Conservation (phyloP, 1,140 invertebrate species). For the Batillaria attramentaria region DNA sequence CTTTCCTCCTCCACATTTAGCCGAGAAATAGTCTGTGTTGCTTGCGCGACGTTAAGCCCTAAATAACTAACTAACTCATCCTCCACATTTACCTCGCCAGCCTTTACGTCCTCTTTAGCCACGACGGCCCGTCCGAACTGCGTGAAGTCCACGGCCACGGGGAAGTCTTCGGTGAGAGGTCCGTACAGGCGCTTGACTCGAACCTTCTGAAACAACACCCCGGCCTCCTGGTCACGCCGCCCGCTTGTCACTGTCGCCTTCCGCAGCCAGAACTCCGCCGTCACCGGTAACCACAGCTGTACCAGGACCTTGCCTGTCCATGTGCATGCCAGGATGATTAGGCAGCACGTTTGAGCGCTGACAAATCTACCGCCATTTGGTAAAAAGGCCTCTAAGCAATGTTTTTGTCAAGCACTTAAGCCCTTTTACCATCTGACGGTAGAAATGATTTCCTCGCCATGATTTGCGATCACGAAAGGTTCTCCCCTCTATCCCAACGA, state of each 20-base stretch:
- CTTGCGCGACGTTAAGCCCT: too few relatives aligned
- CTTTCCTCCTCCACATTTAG: too few relatives aligned
- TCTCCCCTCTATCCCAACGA: too few relatives aligned
- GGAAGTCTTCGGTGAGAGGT: slow-evolving; percentile 59
- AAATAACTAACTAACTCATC: slow-evolving; percentile 51
- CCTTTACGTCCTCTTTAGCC: slow-evolving; percentile 49
- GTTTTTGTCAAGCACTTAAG: too few relatives aligned
- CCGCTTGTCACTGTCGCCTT: slow-evolving; percentile 57
- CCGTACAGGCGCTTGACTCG: slow-evolving; percentile 62
- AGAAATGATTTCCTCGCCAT: too few relatives aligned
- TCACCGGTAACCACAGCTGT: slow-evolving; percentile 57
- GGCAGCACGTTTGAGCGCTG: too few relatives aligned
- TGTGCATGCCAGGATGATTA: too few relatives aligned
- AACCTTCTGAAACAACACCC: slow-evolving; percentile 62
- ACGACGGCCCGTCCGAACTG: slow-evolving; percentile 60
- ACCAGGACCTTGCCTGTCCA: slow-evolving; percentile 58
- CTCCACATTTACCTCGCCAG: slow-evolving; percentile 47
- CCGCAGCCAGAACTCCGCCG: slow-evolving; percentile 65
- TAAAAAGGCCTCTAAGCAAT: too few relatives aligned
- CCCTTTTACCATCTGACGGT: too few relatives aligned
- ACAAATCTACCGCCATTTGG: too few relatives aligned
- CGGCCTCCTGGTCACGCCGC: slow-evolving; percentile 50
- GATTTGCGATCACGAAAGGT: too few relatives aligned
- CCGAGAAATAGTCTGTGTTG: too few relatives aligned
- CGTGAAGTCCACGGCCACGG: slow-evolving; percentile 59